Base-by-base conservation (phyloP, 2,888 invertebrate species). In the Graphium colonna region DNA sequence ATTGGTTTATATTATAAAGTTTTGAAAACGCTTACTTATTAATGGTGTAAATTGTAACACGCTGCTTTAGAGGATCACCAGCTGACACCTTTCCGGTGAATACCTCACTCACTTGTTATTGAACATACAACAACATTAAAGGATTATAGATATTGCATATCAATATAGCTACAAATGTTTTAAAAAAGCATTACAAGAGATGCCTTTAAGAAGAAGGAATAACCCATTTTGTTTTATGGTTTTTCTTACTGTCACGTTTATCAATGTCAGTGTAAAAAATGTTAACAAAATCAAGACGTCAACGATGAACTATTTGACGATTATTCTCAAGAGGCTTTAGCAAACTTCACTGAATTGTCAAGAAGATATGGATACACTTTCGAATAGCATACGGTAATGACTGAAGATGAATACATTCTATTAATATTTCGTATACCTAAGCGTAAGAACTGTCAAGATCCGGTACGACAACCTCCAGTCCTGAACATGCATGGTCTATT, bases 401-500 rank as follows among this genome's bases (percentile, higher is more conserved):
- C 83, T 0, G 74, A 79, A 40, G 84, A 85, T 60, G 82, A 82
- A 39, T 84, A 82, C 42, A 52, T 81, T 7, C 55, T 85, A 10
- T 75, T 71, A 0, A 55, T 79, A 43, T 81, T 82, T 52, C 68
- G 79, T 36, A 70, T 83, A 18, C 62, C 54, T 0, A 66, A 67
- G 26, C 71, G 69, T 0, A 71, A 50, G 28, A 67, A 71, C 8
- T 80, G 79, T 51, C 18, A 58, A 0, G 56, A 62, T 5, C 54
- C 49, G 15, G 55, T 61, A 13, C 68, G 58, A 26, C 55, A 59
- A 8, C 69, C 75, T 0, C 83, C 85, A 0, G 78, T 83, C 5
- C 51, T 85, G 4, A 65, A 84, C 13, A 75, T 82, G 77, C 85
- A 82, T 55, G 85, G 85, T 1, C 60, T 85, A 0, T 68, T 84